Evolutionary conservation across 64 coral and sea anemone genomes (phyloP).

Genomic region (Stylophora pistillata): DNA sequence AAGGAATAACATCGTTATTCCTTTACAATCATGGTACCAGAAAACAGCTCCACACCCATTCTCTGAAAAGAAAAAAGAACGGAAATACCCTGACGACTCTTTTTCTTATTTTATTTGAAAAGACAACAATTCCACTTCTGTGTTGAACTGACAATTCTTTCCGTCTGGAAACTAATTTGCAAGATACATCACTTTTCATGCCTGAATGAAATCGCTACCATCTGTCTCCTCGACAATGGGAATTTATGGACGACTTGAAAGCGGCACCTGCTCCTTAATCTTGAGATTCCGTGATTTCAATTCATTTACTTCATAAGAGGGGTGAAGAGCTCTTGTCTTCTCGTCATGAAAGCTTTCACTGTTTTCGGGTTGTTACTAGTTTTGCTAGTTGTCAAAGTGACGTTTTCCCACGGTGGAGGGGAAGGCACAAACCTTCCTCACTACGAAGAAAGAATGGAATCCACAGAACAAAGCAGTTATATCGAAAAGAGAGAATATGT

Average conservation of each 20-base stretch:
- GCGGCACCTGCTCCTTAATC: not conserved
- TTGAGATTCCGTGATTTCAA: not conserved
- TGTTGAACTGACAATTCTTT: not conserved
- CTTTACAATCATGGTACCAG: constrained; percentile 2
- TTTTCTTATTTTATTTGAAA: no score
- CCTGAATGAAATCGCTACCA: not conserved
- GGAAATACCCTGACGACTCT: no score
- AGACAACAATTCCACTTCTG: not conserved
- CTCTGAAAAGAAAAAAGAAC: not conserved
- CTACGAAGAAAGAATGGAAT: not conserved
- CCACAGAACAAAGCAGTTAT: not conserved
- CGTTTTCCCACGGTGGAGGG: not conserved
- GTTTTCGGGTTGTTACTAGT: not conserved
- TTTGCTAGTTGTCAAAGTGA: not conserved
- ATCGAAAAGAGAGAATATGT: not conserved
- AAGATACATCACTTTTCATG: not conserved
- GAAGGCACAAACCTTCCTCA: not conserved
- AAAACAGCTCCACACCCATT: not conserved
- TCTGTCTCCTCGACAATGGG: not conserved
- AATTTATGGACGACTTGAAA: not conserved
- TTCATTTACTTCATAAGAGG: not conserved
- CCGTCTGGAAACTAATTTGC: not conserved
- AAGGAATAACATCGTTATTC: not conserved
- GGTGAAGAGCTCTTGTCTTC: not conserved
- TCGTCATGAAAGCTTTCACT: not conserved